Evolutionary conservation across 2,797 vertebrate species (phyloP), one percentile per base, ranked within the genome.

Genomic region (Apogon talboti): DNA sequence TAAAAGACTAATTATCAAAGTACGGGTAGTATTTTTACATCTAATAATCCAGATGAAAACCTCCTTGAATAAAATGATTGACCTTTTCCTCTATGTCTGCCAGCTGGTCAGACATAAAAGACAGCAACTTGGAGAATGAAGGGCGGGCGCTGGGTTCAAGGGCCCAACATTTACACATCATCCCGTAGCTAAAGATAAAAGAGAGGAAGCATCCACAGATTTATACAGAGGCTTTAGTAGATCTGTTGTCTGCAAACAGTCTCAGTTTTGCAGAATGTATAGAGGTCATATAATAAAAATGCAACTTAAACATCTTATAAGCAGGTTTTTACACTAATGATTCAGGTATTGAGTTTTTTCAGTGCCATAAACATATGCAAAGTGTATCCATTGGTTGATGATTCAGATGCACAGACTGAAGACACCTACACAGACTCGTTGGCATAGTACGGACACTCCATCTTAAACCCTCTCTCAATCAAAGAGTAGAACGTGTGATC

Each of bases 391-490:
- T 56, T 40, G 28, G 16, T 6, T 18, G 11, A 4, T 41, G 15
- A 54, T 45, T 40, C 30, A 19, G 0, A n/a, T 56, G 11, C 5
- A 55, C 24, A 63, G 14, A 57, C 12, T 40, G 38, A 41, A 24
- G 48, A 77, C 15, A 93, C 96, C 89, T 92, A 98, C 97, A 98
- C 85, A 42, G 93, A 87, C 75, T 96, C 92, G 0, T 89, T 92
- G 59, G 97, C 95, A 54, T 99, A 97, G 90, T 95, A 98, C 0
- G 97, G 97, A 67, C 93, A 93, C 38, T 98, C 97, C 98, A 99
- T 98, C 86, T 97, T 94, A 90, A 96, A 98, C 50, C 98, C 98
- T 74, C 86, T 95, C 79, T 95, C 94, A 81, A 99, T 96, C 87
- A 96, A 92, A 46, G 94, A 93, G 75, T 98, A 98, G 91, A 99